Evolutionary conservation across 2,888 invertebrate species (phyloP).

Genomic region (Xestia ashworthii): DNA sequence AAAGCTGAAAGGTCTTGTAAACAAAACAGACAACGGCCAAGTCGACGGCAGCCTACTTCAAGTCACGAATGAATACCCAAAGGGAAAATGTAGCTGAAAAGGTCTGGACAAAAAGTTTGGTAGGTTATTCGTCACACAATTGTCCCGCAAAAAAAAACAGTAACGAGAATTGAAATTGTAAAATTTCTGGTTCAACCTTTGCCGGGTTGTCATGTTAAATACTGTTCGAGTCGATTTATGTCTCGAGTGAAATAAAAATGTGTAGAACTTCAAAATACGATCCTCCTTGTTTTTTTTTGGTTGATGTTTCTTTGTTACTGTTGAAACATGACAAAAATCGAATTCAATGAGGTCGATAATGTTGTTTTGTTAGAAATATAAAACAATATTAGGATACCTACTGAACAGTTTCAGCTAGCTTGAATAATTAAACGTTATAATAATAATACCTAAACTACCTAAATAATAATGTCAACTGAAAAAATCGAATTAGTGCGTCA

Average conservation of each 20-base stretch:
- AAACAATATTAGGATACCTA: background rate
- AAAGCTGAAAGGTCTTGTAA: slow-evolving; percentile 66
- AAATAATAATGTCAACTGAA: too few species aligned
- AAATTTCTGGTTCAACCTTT: slow-evolving; percentile 29
- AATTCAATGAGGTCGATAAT: background rate
- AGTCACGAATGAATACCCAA: slow-evolving; percentile 61
- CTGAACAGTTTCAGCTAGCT: background rate
- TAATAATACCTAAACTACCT: background rate
- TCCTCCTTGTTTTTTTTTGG: background rate
- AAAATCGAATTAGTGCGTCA: too few species aligned
- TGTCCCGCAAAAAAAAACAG: slow-evolving; percentile 43
- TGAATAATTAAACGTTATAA: background rate
- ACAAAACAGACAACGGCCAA: slow-evolving; percentile 69
- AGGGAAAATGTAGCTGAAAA: slow-evolving; percentile 56
- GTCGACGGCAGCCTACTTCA: slow-evolving; percentile 53
- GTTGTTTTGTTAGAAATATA: background rate
- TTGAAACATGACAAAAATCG: background rate
- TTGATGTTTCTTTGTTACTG: background rate
- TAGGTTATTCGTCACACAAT: slow-evolving; percentile 49
- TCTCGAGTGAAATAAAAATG: slow-evolving; percentile 12
- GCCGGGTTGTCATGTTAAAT: slow-evolving; percentile 16
- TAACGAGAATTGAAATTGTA: slow-evolving; percentile 43
- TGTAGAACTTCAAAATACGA: slow-evolving; percentile 6
- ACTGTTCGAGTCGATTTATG: background rate
- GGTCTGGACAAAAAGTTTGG: slow-evolving; percentile 51